Evolutionary conservation across 2,888 invertebrate genomes (phyloP).

Genomic region (Drosophila buzzatii): DNA sequence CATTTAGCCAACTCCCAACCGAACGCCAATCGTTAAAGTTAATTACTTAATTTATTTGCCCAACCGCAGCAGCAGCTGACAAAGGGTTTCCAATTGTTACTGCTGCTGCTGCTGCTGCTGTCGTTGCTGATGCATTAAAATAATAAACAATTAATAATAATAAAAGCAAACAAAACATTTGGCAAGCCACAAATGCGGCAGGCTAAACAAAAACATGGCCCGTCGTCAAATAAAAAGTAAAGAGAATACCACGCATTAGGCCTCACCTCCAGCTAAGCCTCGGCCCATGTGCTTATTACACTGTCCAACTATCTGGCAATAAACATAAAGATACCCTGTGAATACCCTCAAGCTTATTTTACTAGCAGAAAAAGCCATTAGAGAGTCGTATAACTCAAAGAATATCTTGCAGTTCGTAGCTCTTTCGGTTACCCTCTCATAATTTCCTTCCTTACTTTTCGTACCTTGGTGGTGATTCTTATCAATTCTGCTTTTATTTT

Average conservation of each 20-base stretch:
- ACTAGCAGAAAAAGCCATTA: not conserved
- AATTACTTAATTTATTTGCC: conserved; percentile 69
- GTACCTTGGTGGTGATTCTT: not conserved
- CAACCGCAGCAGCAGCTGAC: conserved; percentile 49
- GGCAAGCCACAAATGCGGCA: conserved; percentile 43
- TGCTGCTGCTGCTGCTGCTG: conserved; percentile 17
- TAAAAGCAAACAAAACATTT: conserved; percentile 59
- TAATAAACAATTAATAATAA: conserved; percentile 67
- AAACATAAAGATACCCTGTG: conserved; percentile 12
- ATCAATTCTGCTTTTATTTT: not conserved
- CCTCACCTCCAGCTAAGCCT: conserved; percentile 1
- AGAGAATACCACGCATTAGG: conserved; percentile 12
- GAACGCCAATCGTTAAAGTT: conserved; percentile 59
- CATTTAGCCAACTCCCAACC: conserved; percentile 38
- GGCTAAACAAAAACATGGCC: conserved; percentile 42
- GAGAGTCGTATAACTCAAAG: not conserved
- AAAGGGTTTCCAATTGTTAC: conserved; percentile 36
- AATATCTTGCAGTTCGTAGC: not conserved
- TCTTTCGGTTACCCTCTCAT: not conserved
- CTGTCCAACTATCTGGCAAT: conserved; percentile 1
- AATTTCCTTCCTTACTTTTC: too few species aligned
- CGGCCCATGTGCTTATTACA: conserved; percentile 1
- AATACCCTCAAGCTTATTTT: not conserved
- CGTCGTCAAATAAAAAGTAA: conserved; percentile 6
- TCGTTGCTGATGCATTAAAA: conserved; percentile 46